Conservation (phyloP, 1,140 invertebrate genomes). For the Drosophila ananassae region DNA sequence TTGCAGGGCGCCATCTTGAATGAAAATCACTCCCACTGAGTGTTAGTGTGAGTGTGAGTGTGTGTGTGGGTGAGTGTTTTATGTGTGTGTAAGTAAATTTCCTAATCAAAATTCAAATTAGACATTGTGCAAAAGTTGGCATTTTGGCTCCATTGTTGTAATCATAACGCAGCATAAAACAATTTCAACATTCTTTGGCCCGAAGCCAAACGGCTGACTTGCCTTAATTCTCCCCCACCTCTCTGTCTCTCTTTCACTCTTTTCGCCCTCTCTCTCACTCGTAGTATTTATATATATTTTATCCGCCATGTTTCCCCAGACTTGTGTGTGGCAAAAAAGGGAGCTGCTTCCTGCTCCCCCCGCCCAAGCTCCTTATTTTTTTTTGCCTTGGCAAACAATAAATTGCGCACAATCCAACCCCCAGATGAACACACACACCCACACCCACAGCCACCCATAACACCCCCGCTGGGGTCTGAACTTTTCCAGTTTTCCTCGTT, state of each 20-base stretch:
- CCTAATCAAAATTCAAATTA: constrained; percentile 84
- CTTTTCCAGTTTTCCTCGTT: constrained; percentile 19
- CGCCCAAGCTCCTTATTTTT: neutral
- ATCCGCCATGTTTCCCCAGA: constrained; percentile 65
- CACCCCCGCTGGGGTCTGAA: constrained; percentile 20
- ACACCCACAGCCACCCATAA: constrained; percentile 2
- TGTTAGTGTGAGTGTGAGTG: constrained; percentile 4
- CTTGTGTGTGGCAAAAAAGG: neutral
- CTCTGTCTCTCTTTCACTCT: neutral
- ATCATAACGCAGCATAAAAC: constrained; percentile 81
- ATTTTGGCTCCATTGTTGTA: constrained; percentile 70
- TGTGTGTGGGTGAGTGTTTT: constrained; percentile 2
- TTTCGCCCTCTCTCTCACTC: neutral
- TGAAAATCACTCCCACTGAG: constrained; percentile 15
- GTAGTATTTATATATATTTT: neutral
- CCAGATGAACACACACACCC: constrained; percentile 43
- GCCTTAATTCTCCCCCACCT: neutral
- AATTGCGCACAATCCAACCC: constrained; percentile 79
- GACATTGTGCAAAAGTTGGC: constrained; percentile 80
- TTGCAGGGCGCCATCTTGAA: constrained; percentile 64
- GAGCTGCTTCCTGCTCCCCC: constrained; percentile 12
- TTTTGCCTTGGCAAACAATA: constrained; percentile 58
- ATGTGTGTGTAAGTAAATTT: constrained; percentile 74
- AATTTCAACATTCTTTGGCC: constrained; percentile 76
- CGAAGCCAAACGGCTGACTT: constrained; percentile 33